phyloP scores from a whole-genome alignment of 2,113 vertebrate genomes.

The Argyrosomus japonicus region DNA sequence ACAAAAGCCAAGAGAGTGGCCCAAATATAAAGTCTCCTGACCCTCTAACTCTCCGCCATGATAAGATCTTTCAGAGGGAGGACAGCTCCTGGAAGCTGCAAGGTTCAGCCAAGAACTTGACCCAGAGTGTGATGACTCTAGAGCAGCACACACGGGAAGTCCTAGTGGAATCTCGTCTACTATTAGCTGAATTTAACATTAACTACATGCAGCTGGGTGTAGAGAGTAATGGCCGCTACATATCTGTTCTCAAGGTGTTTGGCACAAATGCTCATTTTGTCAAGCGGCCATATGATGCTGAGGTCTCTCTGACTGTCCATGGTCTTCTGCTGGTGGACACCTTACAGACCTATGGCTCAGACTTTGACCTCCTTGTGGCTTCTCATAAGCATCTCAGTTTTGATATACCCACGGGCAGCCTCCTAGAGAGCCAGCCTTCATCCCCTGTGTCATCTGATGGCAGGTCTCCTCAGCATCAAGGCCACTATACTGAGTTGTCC shows the following conservation, averaged over 20 bases:
- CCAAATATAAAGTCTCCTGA: slow-evolving; percentile 76
- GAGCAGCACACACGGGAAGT: slow-evolving; percentile 96
- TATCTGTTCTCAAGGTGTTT: slow-evolving; percentile 98
- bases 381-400: slow-evolving; percentile 98
- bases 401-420: slow-evolving; percentile 94
- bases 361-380: slow-evolving; percentile 97
- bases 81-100: slow-evolving; percentile 90
- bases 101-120: slow-evolving; percentile 92
- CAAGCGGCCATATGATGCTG: slow-evolving; percentile 95
- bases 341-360: slow-evolving; percentile 94
- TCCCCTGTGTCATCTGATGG: slow-evolving; percentile 84
- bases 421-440: slow-evolving; percentile 91
- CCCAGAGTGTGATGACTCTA: slow-evolving; percentile 92
- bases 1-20: slow-evolving; percentile 34
- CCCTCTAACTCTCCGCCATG: slow-evolving; percentile 85
- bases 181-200: slow-evolving; percentile 95
- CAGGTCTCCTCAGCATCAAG: slow-evolving; percentile 62
- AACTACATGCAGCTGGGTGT: slow-evolving; percentile 98
- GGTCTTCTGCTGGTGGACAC: slow-evolving; percentile 96
- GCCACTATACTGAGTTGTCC: slow-evolving; percentile 38
- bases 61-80: slow-evolving; percentile 89
- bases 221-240: slow-evolving; percentile 94
- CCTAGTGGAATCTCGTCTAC: slow-evolving; percentile 94
- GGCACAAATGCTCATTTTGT: slow-evolving; percentile 96
- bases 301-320: slow-evolving; percentile 95